A percentile compares a stretch with the other conserved stretches of the same genome.
phyloP scores from a whole-genome alignment of 2,113 vertebrate species.

The Arothron firmamentum region DNA sequence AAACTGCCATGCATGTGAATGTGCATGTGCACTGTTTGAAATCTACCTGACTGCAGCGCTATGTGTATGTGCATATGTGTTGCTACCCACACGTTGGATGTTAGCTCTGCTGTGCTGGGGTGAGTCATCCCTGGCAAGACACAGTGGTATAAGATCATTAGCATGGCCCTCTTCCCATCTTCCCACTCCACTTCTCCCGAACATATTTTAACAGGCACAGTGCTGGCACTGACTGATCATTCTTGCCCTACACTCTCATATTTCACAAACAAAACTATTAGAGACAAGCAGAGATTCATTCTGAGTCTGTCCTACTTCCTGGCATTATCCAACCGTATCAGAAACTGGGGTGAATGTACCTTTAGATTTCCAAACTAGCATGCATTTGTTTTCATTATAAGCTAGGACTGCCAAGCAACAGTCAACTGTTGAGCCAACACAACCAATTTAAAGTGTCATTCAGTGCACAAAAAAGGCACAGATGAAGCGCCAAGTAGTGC shows the following conservation, averaged over 20 bases:
- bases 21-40: not conserved
- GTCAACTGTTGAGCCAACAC: no score
- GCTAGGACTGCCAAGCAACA: no score
- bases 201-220: slow-evolving; percentile 71
- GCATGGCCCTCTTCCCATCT: slow-evolving; percentile 68
- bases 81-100: slow-evolving; percentile 57
- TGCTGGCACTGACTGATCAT: slow-evolving; percentile 57
- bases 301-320: slow-evolving; percentile 21
- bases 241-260: slow-evolving; percentile 48
- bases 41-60: no score
- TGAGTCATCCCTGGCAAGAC: slow-evolving; percentile 73
- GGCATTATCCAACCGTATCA: slow-evolving; percentile 1
- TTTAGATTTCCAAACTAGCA: no score
- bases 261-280: slow-evolving; percentile 51
- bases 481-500: no score
- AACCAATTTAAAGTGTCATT: no score
- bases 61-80: slow-evolving; percentile 12
- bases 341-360: no score
- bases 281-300: slow-evolving; percentile 40
- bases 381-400: no score
- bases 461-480: no score
- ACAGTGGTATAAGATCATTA: slow-evolving; percentile 70
- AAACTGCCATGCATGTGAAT: not conserved
- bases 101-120: slow-evolving; percentile 64
- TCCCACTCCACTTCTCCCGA: slow-evolving; percentile 64